phyloP scores from a whole-genome alignment of 2,113 vertebrate species.

The Takifugu bimaculatus region DNA sequence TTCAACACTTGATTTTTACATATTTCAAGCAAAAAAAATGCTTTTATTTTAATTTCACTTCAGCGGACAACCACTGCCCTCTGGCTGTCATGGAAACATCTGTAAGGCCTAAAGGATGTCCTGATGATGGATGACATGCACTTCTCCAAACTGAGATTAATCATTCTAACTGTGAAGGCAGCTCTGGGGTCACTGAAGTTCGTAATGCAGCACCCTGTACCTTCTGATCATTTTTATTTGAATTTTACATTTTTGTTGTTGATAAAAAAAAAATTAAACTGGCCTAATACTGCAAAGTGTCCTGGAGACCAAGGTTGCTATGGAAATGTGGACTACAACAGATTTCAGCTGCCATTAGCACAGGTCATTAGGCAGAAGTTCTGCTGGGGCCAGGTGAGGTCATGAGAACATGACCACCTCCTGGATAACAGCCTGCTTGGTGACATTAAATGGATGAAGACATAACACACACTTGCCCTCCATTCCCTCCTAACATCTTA shows the following conservation, averaged over 20 bases:
- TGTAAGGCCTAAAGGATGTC: slow-evolving; percentile 35
- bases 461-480: slow-evolving; percentile 46
- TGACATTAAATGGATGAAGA: slow-evolving; percentile 48
- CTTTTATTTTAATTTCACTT: neutral
- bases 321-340: slow-evolving; percentile 55
- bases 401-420: slow-evolving; percentile 64
- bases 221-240: slow-evolving; percentile 9
- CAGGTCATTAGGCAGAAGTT: slow-evolving; percentile 70
- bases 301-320: slow-evolving; percentile 36
- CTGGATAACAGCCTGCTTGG: slow-evolving; percentile 58
- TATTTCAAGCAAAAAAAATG: too few species aligned
- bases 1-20: too few species aligned
- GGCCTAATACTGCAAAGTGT: slow-evolving; percentile 16
- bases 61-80: slow-evolving; percentile 30
- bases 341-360: slow-evolving; percentile 67
- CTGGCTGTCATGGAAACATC: slow-evolving; percentile 33
- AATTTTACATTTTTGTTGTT: slow-evolving; percentile 15
- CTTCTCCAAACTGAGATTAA: slow-evolving; percentile 39
- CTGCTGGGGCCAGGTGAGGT: slow-evolving; percentile 67
- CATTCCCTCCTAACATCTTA: slow-evolving; percentile 36
- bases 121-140: slow-evolving; percentile 37
- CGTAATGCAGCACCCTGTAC: slow-evolving; percentile 7
- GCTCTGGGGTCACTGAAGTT: slow-evolving; percentile 20
- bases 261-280: slow-evolving; percentile 15
- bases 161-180: slow-evolving; percentile 36